A percentile compares a stretch with the other conserved stretches of the same genome.
phyloP scores from a whole-genome alignment of 2,888 invertebrate species.

The Conistra vaccinii region DNA sequence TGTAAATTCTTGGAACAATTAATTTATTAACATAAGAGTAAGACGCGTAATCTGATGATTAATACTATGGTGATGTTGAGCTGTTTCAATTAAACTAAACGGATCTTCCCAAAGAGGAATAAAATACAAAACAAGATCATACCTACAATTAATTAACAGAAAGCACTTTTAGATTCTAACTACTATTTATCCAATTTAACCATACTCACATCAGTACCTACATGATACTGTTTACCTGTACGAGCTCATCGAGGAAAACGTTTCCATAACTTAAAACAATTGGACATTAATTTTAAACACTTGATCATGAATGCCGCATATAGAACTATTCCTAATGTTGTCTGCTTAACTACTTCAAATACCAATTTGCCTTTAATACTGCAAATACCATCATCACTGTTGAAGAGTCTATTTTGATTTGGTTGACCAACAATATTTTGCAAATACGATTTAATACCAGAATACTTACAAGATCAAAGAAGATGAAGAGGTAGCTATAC shows the following conservation, averaged over 20 bases:
- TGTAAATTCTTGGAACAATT: not conserved
- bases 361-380: conserved; percentile 9
- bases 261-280: conserved; percentile 50
- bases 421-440: not conserved
- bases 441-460: not conserved
- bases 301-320: not conserved
- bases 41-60: not conserved
- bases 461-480: not conserved
- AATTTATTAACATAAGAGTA: conserved; percentile 19
- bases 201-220: not conserved
- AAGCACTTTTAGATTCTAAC: conserved; percentile 2
- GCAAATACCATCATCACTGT: conserved; percentile 7
- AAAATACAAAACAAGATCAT: not conserved
- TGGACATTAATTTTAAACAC: conserved; percentile 28
- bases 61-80: not conserved
- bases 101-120: not conserved
- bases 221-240: not conserved
- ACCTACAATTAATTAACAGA: not conserved
- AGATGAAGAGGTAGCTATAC: not conserved
- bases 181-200: not conserved
- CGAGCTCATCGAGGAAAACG: conserved; percentile 42
- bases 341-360: not conserved
- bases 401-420: not conserved
- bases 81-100: not conserved
- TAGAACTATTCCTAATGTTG: conserved; percentile 10